Percentiles rank a stretch among this genome's conserved stretches.
These are phyloP conservation scores for Coboldia fuscipes DNA, from an alignment of 1,140 invertebrate species.

Conservation along the genomic window DNA sequence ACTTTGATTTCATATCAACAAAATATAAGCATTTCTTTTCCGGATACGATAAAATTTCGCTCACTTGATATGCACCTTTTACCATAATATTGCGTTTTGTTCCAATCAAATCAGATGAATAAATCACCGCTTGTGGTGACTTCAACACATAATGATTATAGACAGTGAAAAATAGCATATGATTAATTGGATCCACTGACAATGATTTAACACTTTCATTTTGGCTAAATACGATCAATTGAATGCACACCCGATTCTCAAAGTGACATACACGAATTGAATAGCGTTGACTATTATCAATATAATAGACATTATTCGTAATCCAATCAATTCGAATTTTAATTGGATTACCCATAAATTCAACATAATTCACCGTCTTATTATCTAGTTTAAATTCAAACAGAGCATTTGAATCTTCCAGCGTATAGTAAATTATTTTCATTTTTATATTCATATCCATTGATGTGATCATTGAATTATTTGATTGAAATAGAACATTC, in stretches of 20 bases:
- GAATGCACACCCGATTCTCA: constrained; percentile 27
- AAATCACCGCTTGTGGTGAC: constrained; percentile 26
- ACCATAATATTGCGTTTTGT: constrained; percentile 19
- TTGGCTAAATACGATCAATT: constrained; percentile 34
- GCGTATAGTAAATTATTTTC: constrained; percentile 19
- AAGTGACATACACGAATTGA: constrained; percentile 33
- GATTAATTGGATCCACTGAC: constrained; percentile 25
- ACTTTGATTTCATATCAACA: constrained; percentile 33
- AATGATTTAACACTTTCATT: constrained; percentile 29
- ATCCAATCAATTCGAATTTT: constrained; percentile 58
- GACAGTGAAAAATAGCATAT: constrained; percentile 31
- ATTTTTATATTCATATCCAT: constrained; percentile 23
- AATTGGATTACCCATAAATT: constrained; percentile 35
- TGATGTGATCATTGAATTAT: constrained; percentile 23
- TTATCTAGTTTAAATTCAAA: constrained; percentile 11
- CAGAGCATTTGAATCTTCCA: constrained; percentile 17
- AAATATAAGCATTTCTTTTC: constrained; percentile 43
- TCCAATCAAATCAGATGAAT: constrained; percentile 42
- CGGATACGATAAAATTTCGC: constrained; percentile 41
- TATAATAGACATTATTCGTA: constrained; percentile 54
- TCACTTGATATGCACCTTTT: constrained; percentile 27
- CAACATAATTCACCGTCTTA: constrained; percentile 15
- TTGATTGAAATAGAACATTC: constrained; percentile 18
- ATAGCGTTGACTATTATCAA: constrained; percentile 26
- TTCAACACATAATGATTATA: constrained; percentile 19